These are phyloP conservation scores for Tetramorium simillimum DNA, from an alignment of 1,140 invertebrate genomes.

Conservation along the genomic window DNA sequence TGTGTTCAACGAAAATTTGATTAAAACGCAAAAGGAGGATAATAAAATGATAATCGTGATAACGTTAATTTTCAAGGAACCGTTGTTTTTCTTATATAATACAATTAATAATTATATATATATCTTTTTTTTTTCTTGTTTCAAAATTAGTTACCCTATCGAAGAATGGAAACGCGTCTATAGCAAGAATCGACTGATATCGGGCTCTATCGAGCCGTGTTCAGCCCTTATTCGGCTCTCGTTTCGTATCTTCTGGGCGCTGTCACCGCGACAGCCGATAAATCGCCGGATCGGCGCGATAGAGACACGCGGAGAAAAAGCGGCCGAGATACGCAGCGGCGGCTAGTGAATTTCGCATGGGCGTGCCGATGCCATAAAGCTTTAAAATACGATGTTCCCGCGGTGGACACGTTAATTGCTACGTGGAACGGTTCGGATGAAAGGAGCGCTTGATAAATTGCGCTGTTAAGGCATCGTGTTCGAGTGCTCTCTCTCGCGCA, in stretches of 20 bases:
- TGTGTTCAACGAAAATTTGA: not conserved
- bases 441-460: conserved; percentile 82
- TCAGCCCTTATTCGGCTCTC: conserved; percentile 9
- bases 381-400: conserved; percentile 82
- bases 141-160: not conserved
- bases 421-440: conserved; percentile 80
- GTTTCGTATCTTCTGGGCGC: conserved; percentile 6
- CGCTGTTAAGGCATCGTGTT: conserved; percentile 79
- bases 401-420: conserved; percentile 82
- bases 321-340: conserved; percentile 45
- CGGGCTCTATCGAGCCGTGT: not conserved
- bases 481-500: conserved; percentile 35
- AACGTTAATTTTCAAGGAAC: not conserved
- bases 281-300: conserved; percentile 57
- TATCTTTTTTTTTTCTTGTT: not conserved
- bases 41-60: not conserved
- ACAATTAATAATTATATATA: too few species aligned
- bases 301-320: conserved; percentile 4
- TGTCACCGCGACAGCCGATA: conserved; percentile 54
- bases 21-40: not conserved
- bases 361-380: conserved; percentile 80
- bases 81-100: not conserved
- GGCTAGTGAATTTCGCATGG: conserved; percentile 79
- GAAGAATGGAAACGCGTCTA: not conserved
- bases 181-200: not conserved